Percentiles rank a stretch among this genome's conserved stretches.
These are phyloP conservation scores for Meda fulgida DNA, from an alignment of 2,797 vertebrate genomes.

Conservation along the genomic window DNA sequence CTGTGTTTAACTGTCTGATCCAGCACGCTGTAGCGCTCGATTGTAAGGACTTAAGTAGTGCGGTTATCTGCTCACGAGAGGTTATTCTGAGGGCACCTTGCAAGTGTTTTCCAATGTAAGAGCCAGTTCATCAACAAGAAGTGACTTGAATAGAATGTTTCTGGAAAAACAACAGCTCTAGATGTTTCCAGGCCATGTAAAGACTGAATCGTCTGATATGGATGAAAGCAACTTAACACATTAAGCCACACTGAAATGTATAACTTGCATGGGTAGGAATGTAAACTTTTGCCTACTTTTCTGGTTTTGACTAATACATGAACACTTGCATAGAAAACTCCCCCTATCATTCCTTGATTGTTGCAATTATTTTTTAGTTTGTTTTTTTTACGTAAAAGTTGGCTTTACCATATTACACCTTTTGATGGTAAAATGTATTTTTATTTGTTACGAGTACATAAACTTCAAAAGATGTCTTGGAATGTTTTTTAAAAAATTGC, in stretches of 20 bases:
- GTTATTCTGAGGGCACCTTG: constrained; percentile 60
- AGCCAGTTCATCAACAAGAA: constrained; percentile 9
- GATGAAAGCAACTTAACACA: constrained; percentile 54
- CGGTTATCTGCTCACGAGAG: constrained; percentile 60
- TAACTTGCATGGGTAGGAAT: constrained; percentile 81
- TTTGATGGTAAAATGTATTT: constrained; percentile 75
- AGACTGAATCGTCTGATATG: constrained; percentile 47
- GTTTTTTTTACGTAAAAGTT: constrained; percentile 61
- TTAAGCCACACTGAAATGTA: constrained; percentile 72
- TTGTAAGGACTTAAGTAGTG: constrained; percentile 65
- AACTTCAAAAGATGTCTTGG: constrained; percentile 66
- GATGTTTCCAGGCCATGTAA: constrained; percentile 57
- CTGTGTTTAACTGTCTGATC: constrained; percentile 64
- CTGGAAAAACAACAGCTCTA: constrained; percentile 58
- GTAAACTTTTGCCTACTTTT: constrained; percentile 64
- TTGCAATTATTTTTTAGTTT: constrained; percentile 51
- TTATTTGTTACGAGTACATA: constrained; percentile 70
- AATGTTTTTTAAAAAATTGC: constrained; percentile 72
- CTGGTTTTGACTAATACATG: constrained; percentile 54
- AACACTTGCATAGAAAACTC: constrained; percentile 62
- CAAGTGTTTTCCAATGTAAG: constrained; percentile 57
- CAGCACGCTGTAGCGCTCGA: constrained; percentile 66
- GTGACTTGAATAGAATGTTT: constrained; percentile 2
- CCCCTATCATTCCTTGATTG: constrained; percentile 69
- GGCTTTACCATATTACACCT: constrained; percentile 68